Base-by-base conservation (phyloP, 2,797 vertebrate genomes). In the Chaetodon trifasciatus region DNA sequence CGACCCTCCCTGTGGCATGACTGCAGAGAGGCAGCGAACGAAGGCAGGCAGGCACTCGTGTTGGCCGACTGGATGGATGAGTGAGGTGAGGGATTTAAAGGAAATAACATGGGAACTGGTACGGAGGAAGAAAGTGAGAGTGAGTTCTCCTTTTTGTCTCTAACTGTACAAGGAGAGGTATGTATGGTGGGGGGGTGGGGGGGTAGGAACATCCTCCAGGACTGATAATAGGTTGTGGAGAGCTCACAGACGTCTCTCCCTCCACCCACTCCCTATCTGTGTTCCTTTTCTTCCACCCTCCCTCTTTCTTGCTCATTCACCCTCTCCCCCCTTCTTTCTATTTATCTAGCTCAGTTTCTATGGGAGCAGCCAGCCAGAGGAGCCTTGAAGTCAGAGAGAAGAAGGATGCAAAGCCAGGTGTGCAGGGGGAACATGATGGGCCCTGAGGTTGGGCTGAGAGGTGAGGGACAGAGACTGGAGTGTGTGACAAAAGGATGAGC, bases 401-500 rank as follows among this genome's bases (percentile, higher is more conserved):
- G 83, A 70, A 88, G 80, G 72, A 78, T 80, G 80, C 40, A 82
- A 87, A 89, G 87, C 86, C 92, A 91, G 92, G 91, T 92, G 91
- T 88, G 88, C 70, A 57, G 70, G 23, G 74, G 81, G 78, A 82
- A 79, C 88, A 73, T 69, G 88, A 86, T 67, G 86, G 86, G 90
- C 89, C 92, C 87, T 16, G 81, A 88, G 88, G 93, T 92, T 87
- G 88, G 70, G 84, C 89, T 91, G 85, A 89, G 85, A 91, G 92
- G 92, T 92, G 89, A 92, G 91, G 89, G 89, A 89, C 86, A 92
- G 83, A 93, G 88, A 90, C 90, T 90, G 83, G 76, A 72, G 92
- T 94, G 84, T 94, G 92, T 93, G 91, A 95, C 93, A 95, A 95
- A 94, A 88, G 89, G 91, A 93, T 94, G 91, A 92, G 92, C 91